Percentiles rank a stretch among this genome's conserved stretches.
Evolutionary conservation across 2,888 invertebrate species (phyloP).

Genomic region (Thecophora atra): DNA sequence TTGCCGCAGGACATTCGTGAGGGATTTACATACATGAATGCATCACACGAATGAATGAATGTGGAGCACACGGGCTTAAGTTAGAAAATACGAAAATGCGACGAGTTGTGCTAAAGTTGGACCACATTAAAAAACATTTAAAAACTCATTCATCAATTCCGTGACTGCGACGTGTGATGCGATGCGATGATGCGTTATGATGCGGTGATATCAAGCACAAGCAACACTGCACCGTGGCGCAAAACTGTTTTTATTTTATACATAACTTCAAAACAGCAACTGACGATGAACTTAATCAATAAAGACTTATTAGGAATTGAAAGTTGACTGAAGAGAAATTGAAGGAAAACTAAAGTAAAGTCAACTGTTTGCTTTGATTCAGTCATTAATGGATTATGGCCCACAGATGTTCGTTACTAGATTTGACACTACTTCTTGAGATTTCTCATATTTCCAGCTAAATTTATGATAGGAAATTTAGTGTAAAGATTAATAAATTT

Average conservation of each 20-base stretch:
- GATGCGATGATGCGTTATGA: neutral
- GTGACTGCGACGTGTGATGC: neutral
- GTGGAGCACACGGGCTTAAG: neutral
- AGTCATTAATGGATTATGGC: no score
- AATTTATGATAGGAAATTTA: no score
- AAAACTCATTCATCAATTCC: constrained; percentile 35
- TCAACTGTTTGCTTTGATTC: no score
- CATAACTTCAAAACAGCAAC: no score
- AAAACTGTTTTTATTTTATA: neutral
- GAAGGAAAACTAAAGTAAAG: no score
- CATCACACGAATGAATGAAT: neutral
- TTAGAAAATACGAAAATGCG: constrained; percentile 4
- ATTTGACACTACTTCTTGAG: no score
- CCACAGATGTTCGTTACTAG: no score
- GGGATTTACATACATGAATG: constrained; percentile 17
- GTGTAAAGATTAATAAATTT: no score
- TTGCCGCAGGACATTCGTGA: constrained; percentile 27
- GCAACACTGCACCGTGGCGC: neutral
- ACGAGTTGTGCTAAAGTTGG: constrained; percentile 5
- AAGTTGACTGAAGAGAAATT: no score
- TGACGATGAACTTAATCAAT: no score
- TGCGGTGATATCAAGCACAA: neutral
- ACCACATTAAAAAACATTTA: constrained; percentile 36
- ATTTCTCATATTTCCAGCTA: no score
- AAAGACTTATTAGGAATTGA: no score